Percentiles rank a stretch among this genome's conserved stretches.
Evolutionary conservation across 1,140 invertebrate species (phyloP).

Genomic region (Hermatobates lingyangjiaoensis): DNA sequence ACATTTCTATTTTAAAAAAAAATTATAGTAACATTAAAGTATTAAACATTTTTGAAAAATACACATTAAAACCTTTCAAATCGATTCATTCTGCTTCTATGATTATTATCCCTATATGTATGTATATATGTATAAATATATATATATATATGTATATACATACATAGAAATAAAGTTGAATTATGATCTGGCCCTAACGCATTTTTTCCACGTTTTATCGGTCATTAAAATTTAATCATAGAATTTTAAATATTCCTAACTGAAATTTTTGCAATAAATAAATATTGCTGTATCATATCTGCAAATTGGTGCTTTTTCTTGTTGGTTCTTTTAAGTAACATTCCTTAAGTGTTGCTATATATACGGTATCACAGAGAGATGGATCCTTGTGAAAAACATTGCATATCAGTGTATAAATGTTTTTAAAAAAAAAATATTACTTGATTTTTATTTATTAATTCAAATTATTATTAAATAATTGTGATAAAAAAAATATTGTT

Average conservation of each 20-base stretch:
- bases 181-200: no score
- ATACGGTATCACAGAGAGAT: not conserved
- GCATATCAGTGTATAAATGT: conserved; percentile 1
- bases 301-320: not conserved
- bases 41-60: no score
- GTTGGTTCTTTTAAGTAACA: not conserved
- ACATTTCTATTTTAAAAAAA: no score
- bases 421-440: conserved; percentile 3
- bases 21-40: no score
- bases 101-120: not conserved
- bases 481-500: conserved; percentile 11
- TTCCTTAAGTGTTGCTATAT: not conserved
- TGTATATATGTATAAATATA: not conserved
- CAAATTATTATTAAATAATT: conserved; percentile 9
- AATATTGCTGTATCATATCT: not conserved
- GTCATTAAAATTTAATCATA: not conserved
- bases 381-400: not conserved
- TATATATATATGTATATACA: not conserved
- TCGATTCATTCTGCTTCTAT: no score
- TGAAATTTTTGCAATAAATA: not conserved
- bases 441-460: not conserved
- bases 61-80: no score
- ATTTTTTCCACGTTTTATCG: not conserved
- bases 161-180: not conserved
- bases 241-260: not conserved